Base-by-base conservation (phyloP, 2,888 invertebrate species). In the Yponomeuta sedellus region DNA sequence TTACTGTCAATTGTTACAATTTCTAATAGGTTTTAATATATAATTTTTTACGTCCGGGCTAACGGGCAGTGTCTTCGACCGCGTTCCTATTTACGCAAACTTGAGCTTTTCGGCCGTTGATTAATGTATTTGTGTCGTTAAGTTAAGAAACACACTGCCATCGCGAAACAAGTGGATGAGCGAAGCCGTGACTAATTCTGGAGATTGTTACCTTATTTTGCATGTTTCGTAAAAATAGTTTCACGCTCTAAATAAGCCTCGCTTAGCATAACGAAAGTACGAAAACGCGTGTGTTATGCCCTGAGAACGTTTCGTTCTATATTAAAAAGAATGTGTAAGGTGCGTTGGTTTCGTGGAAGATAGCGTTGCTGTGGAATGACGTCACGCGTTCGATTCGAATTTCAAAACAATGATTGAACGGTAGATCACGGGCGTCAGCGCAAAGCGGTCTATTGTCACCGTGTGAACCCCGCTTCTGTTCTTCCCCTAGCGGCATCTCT, bases 151-250 rank as follows among this genome's bases (percentile, higher is more conserved):
- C 86, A 78, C 75, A 73, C 78, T 76, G 84, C 82, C 81, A 84
- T 81, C 82, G 80, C 86, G 76, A 77, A 81, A 79, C 82, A 84
- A 86, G 83, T 84, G 82, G 84, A 74, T 86, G 81, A 83, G 83
- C 88, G 83, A 86, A 83, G 73, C 88, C 89, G 89, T 87, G 88
- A 88, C 90, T 88, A 90, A 89, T 88, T 87, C 85, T 81, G 78
- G 85, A 89, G 90, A 90, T 90, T 87, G 90, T 91, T 82, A 85
- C 81, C 44, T 88, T 88, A 88, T 90, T 91, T 90, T 90, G 88
- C 90, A 90, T 90, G 88, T 91, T 90, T 90, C 90, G 90, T 88
- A 86, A 89, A 44, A 66, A 88, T 83, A 77, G 83, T 85, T 91
- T 87, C 87, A 91, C 88, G 91, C 87, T 91, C 90, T 82, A 83